phyloP scores from a whole-genome alignment of 2,113 vertebrate species.

The Antennarius striatus region DNA sequence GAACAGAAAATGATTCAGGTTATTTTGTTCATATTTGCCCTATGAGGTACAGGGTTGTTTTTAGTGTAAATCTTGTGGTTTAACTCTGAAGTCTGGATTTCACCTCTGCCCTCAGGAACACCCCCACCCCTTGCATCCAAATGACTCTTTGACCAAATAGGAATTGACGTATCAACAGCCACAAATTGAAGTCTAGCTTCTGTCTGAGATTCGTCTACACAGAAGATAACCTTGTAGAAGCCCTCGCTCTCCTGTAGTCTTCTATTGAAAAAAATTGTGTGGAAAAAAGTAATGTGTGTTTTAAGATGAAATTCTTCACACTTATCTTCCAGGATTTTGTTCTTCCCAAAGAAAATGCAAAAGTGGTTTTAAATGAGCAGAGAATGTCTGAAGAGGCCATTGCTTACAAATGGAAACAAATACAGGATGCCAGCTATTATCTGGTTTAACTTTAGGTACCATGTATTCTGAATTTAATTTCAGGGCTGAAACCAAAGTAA shows the following conservation, averaged over 20 bases:
- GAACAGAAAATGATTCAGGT: conserved; percentile 48
- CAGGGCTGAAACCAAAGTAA: too few relatives aligned
- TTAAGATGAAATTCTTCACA: too few relatives aligned
- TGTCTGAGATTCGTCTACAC: conserved; percentile 32
- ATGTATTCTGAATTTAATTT: too few relatives aligned
- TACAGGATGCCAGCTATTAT: too few relatives aligned
- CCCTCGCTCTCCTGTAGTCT: conserved; percentile 8
- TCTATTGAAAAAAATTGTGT: too few relatives aligned
- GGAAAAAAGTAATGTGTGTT: too few relatives aligned
- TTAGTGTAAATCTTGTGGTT: conserved; percentile 50
- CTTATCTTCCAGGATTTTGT: too few relatives aligned
- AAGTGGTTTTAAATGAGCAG: too few relatives aligned
- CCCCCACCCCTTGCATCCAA: conserved; percentile 12
- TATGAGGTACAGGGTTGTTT: conserved; percentile 26
- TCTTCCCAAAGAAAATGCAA: too few relatives aligned
- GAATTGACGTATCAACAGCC: conserved; percentile 8
- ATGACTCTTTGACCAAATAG: conserved; percentile 25
- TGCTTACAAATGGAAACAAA: too few relatives aligned
- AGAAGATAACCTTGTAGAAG: background rate
- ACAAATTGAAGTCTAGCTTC: conserved; percentile 19
- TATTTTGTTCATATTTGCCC: conserved; percentile 51
- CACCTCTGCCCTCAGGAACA: conserved; percentile 39
- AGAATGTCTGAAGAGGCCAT: too few relatives aligned
- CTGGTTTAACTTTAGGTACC: too few relatives aligned
- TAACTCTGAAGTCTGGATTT: conserved; percentile 47